A percentile compares a stretch with the other conserved stretches of the same genome.
Evolutionary conservation across 2,113 vertebrate species (phyloP).

Genomic region (Scalopus aquaticus): DNA sequence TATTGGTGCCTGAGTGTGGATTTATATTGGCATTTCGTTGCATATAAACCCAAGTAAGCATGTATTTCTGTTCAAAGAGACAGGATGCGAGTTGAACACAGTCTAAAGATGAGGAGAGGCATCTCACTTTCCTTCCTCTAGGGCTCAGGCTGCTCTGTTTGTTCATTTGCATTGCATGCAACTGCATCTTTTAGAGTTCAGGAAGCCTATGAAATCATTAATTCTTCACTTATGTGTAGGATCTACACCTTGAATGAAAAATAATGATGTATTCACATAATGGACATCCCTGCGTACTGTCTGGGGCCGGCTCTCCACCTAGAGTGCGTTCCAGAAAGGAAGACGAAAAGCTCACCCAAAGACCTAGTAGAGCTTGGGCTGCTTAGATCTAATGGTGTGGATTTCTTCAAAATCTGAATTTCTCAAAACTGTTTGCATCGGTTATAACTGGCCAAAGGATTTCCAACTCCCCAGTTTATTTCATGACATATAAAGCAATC

Average conservation of each 20-base stretch:
- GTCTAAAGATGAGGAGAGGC: neutral
- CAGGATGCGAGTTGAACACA: neutral
- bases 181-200: neutral
- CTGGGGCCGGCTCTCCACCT: neutral
- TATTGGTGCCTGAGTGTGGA: neutral
- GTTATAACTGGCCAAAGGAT: neutral
- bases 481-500: neutral
- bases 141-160: neutral
- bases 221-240: neutral
- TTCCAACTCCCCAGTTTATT: neutral
- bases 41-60: neutral
- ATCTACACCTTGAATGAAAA: neutral
- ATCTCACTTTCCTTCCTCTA: neutral
- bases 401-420: neutral
- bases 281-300: neutral
- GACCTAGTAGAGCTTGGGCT: neutral
- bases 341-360: neutral
- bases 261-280: neutral
- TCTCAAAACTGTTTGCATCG: neutral
- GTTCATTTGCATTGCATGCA: neutral
- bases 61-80: neutral
- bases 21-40: neutral
- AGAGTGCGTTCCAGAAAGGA: neutral
- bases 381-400: neutral
- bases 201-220: neutral